These are phyloP conservation scores for Atta colombica DNA, from an alignment of 1,140 invertebrate species.

Conservation along the genomic window DNA sequence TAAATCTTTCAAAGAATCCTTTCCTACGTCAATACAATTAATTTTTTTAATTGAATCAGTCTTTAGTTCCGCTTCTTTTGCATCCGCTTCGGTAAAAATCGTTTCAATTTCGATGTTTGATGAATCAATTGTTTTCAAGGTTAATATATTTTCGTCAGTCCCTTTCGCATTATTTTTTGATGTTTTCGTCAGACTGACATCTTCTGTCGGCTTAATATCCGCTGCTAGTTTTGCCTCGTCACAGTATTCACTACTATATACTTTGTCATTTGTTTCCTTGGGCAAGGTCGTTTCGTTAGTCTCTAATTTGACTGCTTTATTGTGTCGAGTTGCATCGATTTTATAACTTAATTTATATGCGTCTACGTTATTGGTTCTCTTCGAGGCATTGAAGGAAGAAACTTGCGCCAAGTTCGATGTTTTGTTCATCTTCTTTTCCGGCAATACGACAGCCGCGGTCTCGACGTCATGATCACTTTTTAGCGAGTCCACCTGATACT, in stretches of 20 bases:
- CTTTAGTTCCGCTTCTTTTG: background rate
- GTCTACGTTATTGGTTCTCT: background rate
- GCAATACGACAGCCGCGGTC: conserved; percentile 13
- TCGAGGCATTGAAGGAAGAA: background rate
- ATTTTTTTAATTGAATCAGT: background rate
- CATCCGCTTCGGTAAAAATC: background rate
- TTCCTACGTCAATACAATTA: background rate
- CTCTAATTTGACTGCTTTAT: conserved; percentile 8
- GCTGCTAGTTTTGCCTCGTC: background rate
- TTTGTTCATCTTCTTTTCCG: conserved; percentile 63
- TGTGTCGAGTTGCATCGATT: background rate
- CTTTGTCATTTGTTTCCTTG: conserved; percentile 4
- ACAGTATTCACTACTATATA: conserved; percentile 5
- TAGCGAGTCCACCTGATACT: conserved; percentile 64
- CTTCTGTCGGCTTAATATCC: background rate
- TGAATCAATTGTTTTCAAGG: background rate
- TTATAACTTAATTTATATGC: background rate
- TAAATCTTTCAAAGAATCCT: background rate
- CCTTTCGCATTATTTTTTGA: background rate
- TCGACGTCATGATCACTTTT: conserved; percentile 54
- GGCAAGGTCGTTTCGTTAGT: conserved; percentile 41
- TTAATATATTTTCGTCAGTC: background rate
- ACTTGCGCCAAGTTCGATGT: conserved; percentile 61
- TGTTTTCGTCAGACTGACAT: background rate
- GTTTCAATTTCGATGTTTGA: background rate